A percentile compares a stretch with the other conserved stretches of the same genome.
Conservation (phyloP, 2,113 vertebrate species). For the Larimichthys polyactis region DNA sequence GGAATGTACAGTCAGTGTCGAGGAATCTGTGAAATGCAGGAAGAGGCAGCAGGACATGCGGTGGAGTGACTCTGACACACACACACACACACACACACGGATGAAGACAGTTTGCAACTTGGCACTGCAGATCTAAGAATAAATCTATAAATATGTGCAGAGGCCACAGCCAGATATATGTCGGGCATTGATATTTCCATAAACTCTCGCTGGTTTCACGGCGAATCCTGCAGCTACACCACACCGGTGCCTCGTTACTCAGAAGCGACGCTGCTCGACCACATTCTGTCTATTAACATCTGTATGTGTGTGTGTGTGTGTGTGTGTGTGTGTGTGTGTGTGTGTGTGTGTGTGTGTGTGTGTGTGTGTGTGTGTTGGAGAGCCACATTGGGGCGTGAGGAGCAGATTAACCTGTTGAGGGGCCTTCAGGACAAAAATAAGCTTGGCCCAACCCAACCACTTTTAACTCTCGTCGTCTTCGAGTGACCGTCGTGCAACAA, state of each 20-base stretch:
- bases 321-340: no score
- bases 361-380: background rate
- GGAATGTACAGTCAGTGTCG: background rate
- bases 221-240: slow-evolving; percentile 1
- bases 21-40: background rate
- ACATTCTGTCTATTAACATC: slow-evolving; percentile 6
- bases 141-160: slow-evolving; percentile 17
- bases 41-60: background rate
- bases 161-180: background rate
- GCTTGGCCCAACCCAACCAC: background rate
- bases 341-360: no score
- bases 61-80: background rate
- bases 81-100: background rate
- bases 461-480: background rate
- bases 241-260: slow-evolving; percentile 14
- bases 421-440: background rate
- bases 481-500: background rate
- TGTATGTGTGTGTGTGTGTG: background rate
- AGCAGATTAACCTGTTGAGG: background rate
- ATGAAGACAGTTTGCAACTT: slow-evolving; percentile 9
- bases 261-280: background rate
- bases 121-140: slow-evolving; percentile 26
- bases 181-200: background rate
- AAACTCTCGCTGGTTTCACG: slow-evolving; percentile 10
- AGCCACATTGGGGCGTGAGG: background rate